Conservation (phyloP, 1,140 invertebrate species). For the Tribolium madens region DNA sequence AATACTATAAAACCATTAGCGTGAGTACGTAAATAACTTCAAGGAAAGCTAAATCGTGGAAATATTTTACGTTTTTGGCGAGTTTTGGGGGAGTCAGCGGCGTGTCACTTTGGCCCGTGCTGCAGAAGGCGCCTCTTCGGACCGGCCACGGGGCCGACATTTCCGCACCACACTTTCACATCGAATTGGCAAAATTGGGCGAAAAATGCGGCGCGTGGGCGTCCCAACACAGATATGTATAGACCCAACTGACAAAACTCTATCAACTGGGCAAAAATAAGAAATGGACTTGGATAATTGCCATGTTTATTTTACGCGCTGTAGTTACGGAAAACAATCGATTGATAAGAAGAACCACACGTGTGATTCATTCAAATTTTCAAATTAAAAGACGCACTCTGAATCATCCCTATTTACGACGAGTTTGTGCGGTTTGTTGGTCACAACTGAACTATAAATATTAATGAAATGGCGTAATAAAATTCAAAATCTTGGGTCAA, state of each 20-base stretch:
- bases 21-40: slow-evolving; percentile 27
- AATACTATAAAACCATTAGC: slow-evolving; percentile 32
- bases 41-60: slow-evolving; percentile 11
- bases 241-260: slow-evolving; percentile 40
- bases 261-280: slow-evolving; percentile 41
- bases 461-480: slow-evolving; percentile 23
- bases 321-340: neutral
- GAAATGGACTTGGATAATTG: slow-evolving; percentile 27
- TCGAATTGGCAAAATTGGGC: neutral
- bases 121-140: slow-evolving; percentile 73
- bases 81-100: slow-evolving; percentile 57
- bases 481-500: no score
- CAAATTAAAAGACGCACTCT: neutral
- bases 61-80: slow-evolving; percentile 51
- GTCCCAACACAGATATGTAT: slow-evolving; percentile 17
- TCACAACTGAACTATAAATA: neutral
- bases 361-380: neutral
- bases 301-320: slow-evolving; percentile 22
- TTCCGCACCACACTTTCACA: slow-evolving; percentile 19
- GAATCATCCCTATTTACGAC: slow-evolving; percentile 1
- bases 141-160: slow-evolving; percentile 76
- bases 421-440: neutral
- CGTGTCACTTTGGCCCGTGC: slow-evolving; percentile 65
- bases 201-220: neutral
- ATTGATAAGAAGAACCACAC: neutral